These are phyloP conservation scores for Coleophora flavipennella DNA, from an alignment of 2,888 invertebrate species.

Conservation along the genomic window DNA sequence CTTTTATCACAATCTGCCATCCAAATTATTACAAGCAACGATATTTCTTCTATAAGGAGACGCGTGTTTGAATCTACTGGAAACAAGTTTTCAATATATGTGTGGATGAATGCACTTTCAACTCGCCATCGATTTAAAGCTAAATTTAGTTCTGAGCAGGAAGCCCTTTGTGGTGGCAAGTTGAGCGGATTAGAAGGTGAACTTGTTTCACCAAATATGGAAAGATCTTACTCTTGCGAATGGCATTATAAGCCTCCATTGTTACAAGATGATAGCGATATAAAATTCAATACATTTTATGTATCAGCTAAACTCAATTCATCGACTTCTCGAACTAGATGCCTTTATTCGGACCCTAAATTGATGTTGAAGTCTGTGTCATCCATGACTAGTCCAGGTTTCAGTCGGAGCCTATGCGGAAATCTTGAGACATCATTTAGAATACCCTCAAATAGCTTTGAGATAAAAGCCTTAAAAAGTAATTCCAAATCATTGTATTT, in stretches of 20 bases:
- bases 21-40: constrained; percentile 28
- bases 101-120: constrained; percentile 60
- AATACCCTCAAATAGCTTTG: constrained; percentile 34
- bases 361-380: constrained; percentile 25
- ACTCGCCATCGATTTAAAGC: constrained; percentile 80
- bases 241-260: constrained; percentile 27
- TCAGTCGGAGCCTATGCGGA: constrained; percentile 32
- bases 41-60: constrained; percentile 21
- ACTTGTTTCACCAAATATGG: constrained; percentile 35
- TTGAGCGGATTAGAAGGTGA: constrained; percentile 33
- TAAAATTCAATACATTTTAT: constrained; percentile 32
- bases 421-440: constrained; percentile 28
- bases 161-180: constrained; percentile 49
- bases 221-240: constrained; percentile 39
- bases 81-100: constrained; percentile 75
- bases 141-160: constrained; percentile 75
- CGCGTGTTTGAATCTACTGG: constrained; percentile 74
- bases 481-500: constrained; percentile 43
- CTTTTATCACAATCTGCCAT: constrained; percentile 48
- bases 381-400: constrained; percentile 10
- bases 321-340: constrained; percentile 25
- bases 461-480: constrained; percentile 33
- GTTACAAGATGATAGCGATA: too few species aligned
- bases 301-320: constrained; percentile 35
- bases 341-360: constrained; percentile 36